Evolutionary conservation across 1,140 invertebrate species (phyloP).

Genomic region (Cephus cinctus): DNA sequence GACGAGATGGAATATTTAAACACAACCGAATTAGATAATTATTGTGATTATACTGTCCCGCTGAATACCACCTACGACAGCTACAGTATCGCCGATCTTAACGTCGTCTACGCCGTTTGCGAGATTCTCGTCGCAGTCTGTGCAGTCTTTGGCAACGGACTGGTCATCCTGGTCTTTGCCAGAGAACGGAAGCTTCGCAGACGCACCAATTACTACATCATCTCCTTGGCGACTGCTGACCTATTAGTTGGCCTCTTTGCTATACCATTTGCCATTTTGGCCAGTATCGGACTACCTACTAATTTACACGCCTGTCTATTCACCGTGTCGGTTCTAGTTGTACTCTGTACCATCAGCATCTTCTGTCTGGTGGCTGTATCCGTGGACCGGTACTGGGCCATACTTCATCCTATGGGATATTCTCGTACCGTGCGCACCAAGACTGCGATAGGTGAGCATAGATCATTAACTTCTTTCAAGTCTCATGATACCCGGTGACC

Average conservation of each 20-base stretch:
- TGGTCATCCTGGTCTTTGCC: conserved; percentile 82
- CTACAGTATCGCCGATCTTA: conserved; percentile 46
- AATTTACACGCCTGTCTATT: conserved; percentile 82
- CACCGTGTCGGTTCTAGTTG: conserved; percentile 82
- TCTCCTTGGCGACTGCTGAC: conserved; percentile 83
- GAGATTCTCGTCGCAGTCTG: conserved; percentile 80
- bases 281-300: conserved; percentile 71
- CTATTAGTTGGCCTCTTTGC: conserved; percentile 76
- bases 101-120: conserved; percentile 69
- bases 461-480: no score
- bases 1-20: conserved; percentile 28
- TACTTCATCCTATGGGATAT: conserved; percentile 86
- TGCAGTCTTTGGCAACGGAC: conserved; percentile 78
- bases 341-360: conserved; percentile 89
- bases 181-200: conserved; percentile 74
- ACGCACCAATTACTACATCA: conserved; percentile 89
- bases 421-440: conserved; percentile 81
- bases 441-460: conserved; percentile 82
- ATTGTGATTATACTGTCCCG: conserved; percentile 24
- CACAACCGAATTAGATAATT: conserved; percentile 27
- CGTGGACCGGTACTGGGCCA: conserved; percentile 90
- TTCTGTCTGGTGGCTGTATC: conserved; percentile 89
- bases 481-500: no score
- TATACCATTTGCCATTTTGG: conserved; percentile 83
- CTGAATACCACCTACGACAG: conserved; percentile 5